Evolutionary conservation across 1,140 invertebrate species (phyloP).

Genomic region (Copidosoma floridanum): DNA sequence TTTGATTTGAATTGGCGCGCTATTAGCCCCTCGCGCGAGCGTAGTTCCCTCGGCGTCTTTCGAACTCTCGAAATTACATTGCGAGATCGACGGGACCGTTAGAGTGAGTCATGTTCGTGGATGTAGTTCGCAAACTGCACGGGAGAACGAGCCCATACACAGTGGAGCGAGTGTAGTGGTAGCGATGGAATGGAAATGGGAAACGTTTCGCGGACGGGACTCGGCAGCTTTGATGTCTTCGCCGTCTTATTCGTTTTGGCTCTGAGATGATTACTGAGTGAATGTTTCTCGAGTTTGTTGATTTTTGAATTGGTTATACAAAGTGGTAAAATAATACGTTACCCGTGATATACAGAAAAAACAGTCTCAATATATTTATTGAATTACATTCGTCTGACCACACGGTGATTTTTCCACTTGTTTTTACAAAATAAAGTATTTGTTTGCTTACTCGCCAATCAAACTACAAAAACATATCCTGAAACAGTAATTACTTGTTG

Average conservation of each 20-base stretch:
- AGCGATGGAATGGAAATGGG: not conserved
- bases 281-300: no score
- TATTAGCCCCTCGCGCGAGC: not conserved
- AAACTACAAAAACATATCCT: no score
- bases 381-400: no score
- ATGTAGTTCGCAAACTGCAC: constrained; percentile 10
- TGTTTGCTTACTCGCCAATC: no score
- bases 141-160: not conserved
- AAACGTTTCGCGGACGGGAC: not conserved
- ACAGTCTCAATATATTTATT: no score
- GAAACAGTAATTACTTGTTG: no score
- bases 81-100: constrained; percentile 1
- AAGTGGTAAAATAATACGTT: no score
- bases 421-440: no score
- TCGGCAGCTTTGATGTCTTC: not conserved
- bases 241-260: no score
- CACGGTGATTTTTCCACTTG: no score
- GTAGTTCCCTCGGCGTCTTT: constrained; percentile 3
- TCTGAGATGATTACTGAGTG: constrained; percentile 7
- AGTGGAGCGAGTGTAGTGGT: not conserved
- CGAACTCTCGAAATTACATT: constrained; percentile 15
- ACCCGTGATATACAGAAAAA: no score
- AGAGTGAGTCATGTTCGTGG: not conserved
- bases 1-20: constrained; percentile 14
- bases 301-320: no score